These are phyloP conservation scores for Heliocidaris tuberculata DNA, from an alignment of 35 echinoderm and acorn worm species.

Conservation along the genomic window DNA sequence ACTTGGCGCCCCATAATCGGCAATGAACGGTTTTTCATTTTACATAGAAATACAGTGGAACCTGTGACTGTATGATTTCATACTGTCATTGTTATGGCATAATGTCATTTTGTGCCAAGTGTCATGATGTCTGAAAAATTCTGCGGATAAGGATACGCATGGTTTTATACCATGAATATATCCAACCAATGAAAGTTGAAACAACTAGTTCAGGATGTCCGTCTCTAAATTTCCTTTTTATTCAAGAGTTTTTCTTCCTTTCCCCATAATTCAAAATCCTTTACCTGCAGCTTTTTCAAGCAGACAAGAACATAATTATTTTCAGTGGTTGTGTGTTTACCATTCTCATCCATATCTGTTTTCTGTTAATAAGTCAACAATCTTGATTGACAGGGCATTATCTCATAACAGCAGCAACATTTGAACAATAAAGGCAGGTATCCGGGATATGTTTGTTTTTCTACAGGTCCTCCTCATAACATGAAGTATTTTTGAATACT, in stretches of 20 bases:
- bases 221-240: neutral
- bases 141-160: too few species aligned
- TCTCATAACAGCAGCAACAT: neutral
- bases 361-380: neutral
- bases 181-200: neutral
- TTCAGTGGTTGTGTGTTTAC: neutral
- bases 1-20: too few species aligned
- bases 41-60: too few species aligned
- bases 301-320: neutral
- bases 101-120: too few species aligned
- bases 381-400: neutral
- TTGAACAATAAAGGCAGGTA: neutral
- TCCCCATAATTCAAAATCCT: neutral
- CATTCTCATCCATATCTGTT: neutral
- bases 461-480: too few species aligned
- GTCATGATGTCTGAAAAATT: too few species aligned
- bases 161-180: too few species aligned
- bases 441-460: too few species aligned
- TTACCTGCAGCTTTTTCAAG: neutral
- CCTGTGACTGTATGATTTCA: too few species aligned
- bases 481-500: too few species aligned
- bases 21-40: too few species aligned
- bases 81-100: too few species aligned
- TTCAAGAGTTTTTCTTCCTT: neutral
- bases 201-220: neutral